Conservation (phyloP, 2,888 invertebrate species). For the Strigamia crassipes region DNA sequence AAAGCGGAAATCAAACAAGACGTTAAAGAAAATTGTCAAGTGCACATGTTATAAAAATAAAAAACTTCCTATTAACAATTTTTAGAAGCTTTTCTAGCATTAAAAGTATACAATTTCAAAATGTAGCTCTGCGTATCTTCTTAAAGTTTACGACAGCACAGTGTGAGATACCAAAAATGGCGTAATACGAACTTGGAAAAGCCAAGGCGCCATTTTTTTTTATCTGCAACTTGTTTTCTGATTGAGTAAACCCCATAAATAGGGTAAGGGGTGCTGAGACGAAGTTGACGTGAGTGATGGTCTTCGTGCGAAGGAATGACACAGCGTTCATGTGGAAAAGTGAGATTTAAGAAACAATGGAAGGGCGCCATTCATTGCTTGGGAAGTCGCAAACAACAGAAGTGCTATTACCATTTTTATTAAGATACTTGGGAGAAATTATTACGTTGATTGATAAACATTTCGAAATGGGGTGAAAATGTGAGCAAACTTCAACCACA, state of each 20-base stretch:
- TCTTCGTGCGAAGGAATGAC: background rate
- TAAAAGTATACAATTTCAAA: too few relatives aligned
- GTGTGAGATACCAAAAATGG: background rate
- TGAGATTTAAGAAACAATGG: background rate
- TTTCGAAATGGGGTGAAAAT: background rate
- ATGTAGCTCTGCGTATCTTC: too few relatives aligned
- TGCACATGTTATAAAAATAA: background rate
- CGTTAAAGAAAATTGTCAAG: background rate
- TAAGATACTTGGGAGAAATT: too few relatives aligned
- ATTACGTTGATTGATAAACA: background rate
- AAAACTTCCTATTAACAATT: too few relatives aligned
- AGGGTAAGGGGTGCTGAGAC: background rate
- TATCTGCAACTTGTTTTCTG: conserved; percentile 21
- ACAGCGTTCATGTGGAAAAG: conserved; percentile 12
- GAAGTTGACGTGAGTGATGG: conserved; percentile 5
- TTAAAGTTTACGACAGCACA: background rate
- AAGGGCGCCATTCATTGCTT: background rate
- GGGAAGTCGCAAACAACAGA: background rate
- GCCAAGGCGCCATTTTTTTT: background rate
- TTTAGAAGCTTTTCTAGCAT: too few relatives aligned
- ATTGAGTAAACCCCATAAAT: background rate
- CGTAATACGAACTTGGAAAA: background rate
- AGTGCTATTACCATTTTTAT: background rate
- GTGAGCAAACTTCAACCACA: background rate
- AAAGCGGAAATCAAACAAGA: conserved; percentile 5